These are phyloP conservation scores for Misgurnus anguillicaudatus DNA, from an alignment of 2,113 vertebrate genomes.

Conservation along the genomic window DNA sequence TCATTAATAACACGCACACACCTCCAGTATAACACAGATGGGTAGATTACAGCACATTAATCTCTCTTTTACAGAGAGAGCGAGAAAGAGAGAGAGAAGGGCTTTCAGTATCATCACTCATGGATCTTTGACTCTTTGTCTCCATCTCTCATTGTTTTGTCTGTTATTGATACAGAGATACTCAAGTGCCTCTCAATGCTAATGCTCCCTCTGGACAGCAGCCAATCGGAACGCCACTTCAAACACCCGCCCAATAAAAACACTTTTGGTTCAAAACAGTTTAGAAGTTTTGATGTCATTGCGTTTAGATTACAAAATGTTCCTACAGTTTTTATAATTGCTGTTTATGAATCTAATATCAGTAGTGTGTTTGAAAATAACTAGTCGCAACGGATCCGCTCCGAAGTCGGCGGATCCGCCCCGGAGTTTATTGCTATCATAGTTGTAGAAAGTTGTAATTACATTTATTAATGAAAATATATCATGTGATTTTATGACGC, in stretches of 20 bases:
- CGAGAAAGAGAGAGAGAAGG: slow-evolving; percentile 9
- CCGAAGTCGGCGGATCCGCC: too few relatives aligned
- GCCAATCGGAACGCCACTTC: neutral
- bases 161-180: slow-evolving; percentile 37
- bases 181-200: slow-evolving; percentile 50
- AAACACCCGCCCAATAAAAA: slow-evolving; percentile 4
- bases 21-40: slow-evolving; percentile 14
- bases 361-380: too few relatives aligned
- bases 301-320: neutral
- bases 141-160: slow-evolving; percentile 60
- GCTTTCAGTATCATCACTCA: slow-evolving; percentile 59
- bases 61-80: slow-evolving; percentile 45
- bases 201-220: slow-evolving; percentile 1
- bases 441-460: too few relatives aligned
- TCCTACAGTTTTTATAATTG: too few relatives aligned
- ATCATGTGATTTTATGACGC: too few relatives aligned
- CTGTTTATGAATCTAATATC: too few relatives aligned
- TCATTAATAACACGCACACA: slow-evolving; percentile 31
- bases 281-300: neutral
- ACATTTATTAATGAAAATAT: too few relatives aligned
- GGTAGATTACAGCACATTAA: slow-evolving; percentile 59
- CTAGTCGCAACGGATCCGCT: too few relatives aligned
- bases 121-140: slow-evolving; percentile 57
- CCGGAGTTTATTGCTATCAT: too few relatives aligned
- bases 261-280: neutral